phyloP scores from a whole-genome alignment of 2,113 vertebrate genomes.

The Lota lota region DNA sequence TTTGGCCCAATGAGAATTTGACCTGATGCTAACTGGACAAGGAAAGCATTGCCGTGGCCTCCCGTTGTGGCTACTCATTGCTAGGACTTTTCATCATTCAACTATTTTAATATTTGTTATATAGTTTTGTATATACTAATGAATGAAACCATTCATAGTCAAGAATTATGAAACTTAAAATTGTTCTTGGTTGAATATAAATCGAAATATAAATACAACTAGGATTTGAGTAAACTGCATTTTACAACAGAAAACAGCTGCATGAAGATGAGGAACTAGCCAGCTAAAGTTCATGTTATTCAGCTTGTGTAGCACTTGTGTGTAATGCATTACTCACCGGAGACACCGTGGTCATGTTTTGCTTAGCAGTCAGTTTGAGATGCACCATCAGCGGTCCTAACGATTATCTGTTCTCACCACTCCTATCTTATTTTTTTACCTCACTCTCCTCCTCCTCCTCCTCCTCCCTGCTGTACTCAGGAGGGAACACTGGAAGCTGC shows the following conservation, averaged over 20 bases:
- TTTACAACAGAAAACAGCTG: not conserved
- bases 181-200: not conserved
- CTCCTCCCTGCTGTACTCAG: conserved; percentile 59
- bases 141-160: no score
- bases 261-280: not conserved
- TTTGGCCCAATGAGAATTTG: conserved; percentile 3
- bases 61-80: not conserved
- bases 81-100: no score
- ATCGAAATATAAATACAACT: not conserved
- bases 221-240: not conserved
- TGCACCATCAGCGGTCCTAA: not conserved
- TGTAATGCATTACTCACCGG: not conserved
- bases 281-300: not conserved
- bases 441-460: conserved; percentile 28
- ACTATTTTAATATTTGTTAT: not conserved
- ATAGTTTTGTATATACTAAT: not conserved
- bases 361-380: not conserved
- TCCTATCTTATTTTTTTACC: conserved; percentile 11
- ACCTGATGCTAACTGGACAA: not conserved
- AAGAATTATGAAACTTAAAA: not conserved
- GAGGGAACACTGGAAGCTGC: conserved; percentile 91
- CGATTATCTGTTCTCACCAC: conserved; percentile 4
- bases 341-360: not conserved
- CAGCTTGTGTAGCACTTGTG: not conserved
- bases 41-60: not conserved